Percentiles rank a stretch among this genome's conserved stretches.
phyloP scores from a whole-genome alignment of 2,888 invertebrate species.

The Caenorhabditis angaria region DNA sequence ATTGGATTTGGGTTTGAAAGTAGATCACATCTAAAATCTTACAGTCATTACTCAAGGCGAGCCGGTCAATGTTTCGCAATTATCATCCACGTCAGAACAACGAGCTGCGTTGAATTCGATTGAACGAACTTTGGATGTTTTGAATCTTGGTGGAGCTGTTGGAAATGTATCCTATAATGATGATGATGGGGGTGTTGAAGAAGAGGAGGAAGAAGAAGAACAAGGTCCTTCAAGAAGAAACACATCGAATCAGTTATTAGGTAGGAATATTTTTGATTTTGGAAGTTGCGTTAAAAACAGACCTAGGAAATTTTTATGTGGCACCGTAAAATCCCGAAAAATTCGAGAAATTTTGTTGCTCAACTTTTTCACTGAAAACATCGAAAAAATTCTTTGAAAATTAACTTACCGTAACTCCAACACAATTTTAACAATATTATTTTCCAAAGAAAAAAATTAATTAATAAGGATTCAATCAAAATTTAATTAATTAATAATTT shows the following conservation, averaged over 20 bases:
- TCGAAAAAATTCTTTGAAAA: too few relatives aligned
- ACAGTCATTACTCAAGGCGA: background rate
- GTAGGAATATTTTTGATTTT: background rate
- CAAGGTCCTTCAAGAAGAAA: background rate
- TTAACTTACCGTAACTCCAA: too few relatives aligned
- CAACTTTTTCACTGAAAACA: too few relatives aligned
- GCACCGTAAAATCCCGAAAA: too few relatives aligned
- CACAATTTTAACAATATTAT: too few relatives aligned
- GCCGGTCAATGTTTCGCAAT: background rate
- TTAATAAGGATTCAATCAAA: too few relatives aligned
- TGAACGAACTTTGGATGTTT: background rate
- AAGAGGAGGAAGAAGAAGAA: background rate
- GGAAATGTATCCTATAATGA: background rate
- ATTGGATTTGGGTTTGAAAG: constrained; percentile 5
- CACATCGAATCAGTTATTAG: background rate
- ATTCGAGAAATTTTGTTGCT: too few relatives aligned
- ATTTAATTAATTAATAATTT: too few relatives aligned
- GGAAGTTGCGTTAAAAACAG: too few relatives aligned
- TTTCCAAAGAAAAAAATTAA: too few relatives aligned
- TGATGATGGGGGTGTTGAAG: background rate
- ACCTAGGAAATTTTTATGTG: too few relatives aligned
- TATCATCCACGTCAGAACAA: background rate
- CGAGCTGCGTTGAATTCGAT: background rate
- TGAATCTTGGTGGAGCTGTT: background rate
- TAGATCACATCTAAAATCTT: background rate